Evolutionary conservation across 2,113 vertebrate genomes (phyloP), one percentile per base, ranked within the genome.

Genomic region (Grantiella picta): DNA sequence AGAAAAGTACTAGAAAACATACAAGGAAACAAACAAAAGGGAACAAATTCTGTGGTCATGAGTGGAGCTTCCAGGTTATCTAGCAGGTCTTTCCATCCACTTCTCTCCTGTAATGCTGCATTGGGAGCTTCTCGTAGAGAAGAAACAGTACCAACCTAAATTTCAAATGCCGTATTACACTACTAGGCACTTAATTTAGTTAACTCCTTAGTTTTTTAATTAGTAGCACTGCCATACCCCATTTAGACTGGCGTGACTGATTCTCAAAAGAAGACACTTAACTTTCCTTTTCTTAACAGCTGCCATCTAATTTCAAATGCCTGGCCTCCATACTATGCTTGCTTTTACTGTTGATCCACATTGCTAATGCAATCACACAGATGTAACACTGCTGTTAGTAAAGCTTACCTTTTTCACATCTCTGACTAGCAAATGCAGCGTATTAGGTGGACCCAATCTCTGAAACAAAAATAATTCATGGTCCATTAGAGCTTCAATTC

Each of bases 401-500:
- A 53, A 44, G 60, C 97, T 96, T 95, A 99, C 99, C 98, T 99
- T 99, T 97, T 99, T 99, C n/a, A 99, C 99, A 80, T 99, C 99
- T 83, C 99, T 98, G 31, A 99, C 99, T 75, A 99, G 98, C 95
- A 98, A 98, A 91, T 99, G 99, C 36, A 99, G 96, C 0, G 99
- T 99, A 72, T 99, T 99, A 7, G 98, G 97, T 0, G 99, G 99
- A 27, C 99, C 99, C 90, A 99, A 90, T 96, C 99, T 99, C 99
- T 99, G 98, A 90, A 97, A 98, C n/a, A 95, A 54, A 97, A 96
- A 96, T 61, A 12, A 81, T 65, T 90, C 35, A 53, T 4, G 4
- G 52, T 36, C 21, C 40, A 65, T 92, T 85, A 95, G 42, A 50
- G 22, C 14, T 44, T 72, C 71, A 70, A 27, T 71, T 88, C 31